Evolutionary conservation across 2,888 invertebrate genomes (phyloP), one percentile per base, ranked within the genome.

Genomic region (Stomorhina lunata): DNA sequence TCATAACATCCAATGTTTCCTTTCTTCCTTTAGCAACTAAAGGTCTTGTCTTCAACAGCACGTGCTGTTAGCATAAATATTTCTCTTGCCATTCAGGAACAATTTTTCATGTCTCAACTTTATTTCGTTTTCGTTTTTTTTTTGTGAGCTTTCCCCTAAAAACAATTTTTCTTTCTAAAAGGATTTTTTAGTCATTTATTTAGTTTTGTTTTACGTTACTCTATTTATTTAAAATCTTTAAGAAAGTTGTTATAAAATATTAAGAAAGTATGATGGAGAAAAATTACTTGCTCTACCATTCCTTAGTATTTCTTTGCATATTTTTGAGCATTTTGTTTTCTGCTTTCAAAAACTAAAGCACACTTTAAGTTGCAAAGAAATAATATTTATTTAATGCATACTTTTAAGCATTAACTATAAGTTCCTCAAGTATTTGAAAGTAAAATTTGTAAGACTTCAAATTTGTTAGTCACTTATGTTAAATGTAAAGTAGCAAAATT

Each of bases 31-130:
- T 29, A 48, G 63, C 10, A 25, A 9, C 59, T 3, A 20, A 43
- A 12, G 6, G 25, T 37, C 6, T 40, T 37, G 0, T 53, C 63
- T 48, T 10, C 29, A 40, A 6, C 12, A 57, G 48, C 78, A 81
- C 78, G 81, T 73, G 61, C 32, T 40, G 32, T 27, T 15, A 37
- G 29, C 78, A 81, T 69, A 73, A 81, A 78, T 73, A 72, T 53
- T 72, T 57, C 29, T 32, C 12, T 12, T 77, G 32, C 12, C 40
- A 68, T 61, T 50, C 43, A 32, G 53, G 32, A 6, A 3, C 6
- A 1, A 7, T 34, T 5, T n/a, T 53, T 53, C 5, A 12, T 6
- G 12, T 53, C 6, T 34, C 37, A 45, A 25, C 20, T 66, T 27
- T 25, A 75, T 27, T 73, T 34, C 34, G 15, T 32, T 9, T 53